Base-by-base conservation (phyloP, 2,888 invertebrate genomes). In the Meiosimyza platycephala region DNA sequence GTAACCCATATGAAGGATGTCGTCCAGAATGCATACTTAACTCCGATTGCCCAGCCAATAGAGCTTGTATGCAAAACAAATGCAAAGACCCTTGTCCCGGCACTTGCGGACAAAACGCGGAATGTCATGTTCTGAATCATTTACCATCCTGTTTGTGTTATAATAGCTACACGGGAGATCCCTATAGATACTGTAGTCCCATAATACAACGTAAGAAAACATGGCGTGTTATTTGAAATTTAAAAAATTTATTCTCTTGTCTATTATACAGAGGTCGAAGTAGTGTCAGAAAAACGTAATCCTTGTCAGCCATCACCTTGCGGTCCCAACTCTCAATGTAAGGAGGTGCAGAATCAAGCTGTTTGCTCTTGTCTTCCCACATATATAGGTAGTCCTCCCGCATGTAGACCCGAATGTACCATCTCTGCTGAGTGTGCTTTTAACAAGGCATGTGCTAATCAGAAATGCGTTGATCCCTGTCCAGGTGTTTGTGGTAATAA, bases 41-140 rank as follows among this genome's bases (percentile, higher is more conserved):
- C 84, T 90, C 92, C 1, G 94, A 94, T 81, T 94, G 94, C 84
- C 88, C 92, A 18, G 90, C 90, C 67, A 90, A 91, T 77, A 90
- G 89, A 82, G 93, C 93, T 16, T 94, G 94, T 80, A 87, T 92
- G 7, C 90, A 90, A 78, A 92, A 91, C 77, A 93, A 92, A 86
- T 94, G 94, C 83, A 89, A 90, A 81, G 92, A 94, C 86, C 94
- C 94, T 16, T 95, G 94, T 80, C 91, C 92, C 4, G 94, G 93
- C 79, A 91, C 91, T 16, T 95, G 94, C 82, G 94, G 93, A 6
- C 89, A 90, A 74, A 92, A 93, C 79, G 93, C 94, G n/a, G 87
- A 90, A 51, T 94, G 94, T 81, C 90, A 92, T 86, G 93, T 93
- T 13, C 88, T 92, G 15, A 92, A 92, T 81, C 92, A 93, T 86